Evolutionary conservation across 2,888 invertebrate species (phyloP).

Genomic region (Chymomyza amoena): DNA sequence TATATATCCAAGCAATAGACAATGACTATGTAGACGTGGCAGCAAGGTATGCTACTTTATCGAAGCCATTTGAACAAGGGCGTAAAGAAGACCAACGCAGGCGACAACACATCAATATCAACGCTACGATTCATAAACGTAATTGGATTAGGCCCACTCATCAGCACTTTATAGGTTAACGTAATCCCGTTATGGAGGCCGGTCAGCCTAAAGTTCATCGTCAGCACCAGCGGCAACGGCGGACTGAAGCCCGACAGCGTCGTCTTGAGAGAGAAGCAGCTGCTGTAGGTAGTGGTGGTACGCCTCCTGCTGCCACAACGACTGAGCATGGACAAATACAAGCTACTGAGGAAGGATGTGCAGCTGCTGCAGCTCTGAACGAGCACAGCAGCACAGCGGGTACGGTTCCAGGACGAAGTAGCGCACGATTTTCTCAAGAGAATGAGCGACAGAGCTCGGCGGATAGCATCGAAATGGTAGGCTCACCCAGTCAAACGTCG

Average conservation of each 20-base stretch:
- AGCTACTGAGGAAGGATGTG: constrained; percentile 45
- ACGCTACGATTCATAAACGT: background rate
- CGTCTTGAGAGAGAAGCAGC: constrained; percentile 70
- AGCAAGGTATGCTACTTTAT: background rate
- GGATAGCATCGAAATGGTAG: constrained; percentile 64
- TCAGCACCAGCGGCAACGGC: constrained; percentile 77
- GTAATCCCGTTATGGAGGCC: constrained; percentile 70
- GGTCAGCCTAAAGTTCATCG: constrained; percentile 78
- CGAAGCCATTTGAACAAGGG: constrained; percentile 4
- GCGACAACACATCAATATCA: constrained; percentile 2
- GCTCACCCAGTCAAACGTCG: constrained; percentile 63
- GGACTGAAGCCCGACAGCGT: constrained; percentile 75
- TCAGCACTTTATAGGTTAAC: constrained; percentile 1
- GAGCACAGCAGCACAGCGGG: constrained; percentile 32
- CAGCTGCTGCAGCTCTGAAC: constrained; percentile 46
- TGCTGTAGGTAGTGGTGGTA: constrained; percentile 42
- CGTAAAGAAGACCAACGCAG: constrained; percentile 10
- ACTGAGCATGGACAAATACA: constrained; percentile 15
- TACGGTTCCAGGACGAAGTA: constrained; percentile 50
- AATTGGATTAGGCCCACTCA: background rate
- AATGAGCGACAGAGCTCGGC: constrained; percentile 58
- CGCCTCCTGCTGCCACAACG: constrained; percentile 31
- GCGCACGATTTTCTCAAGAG: constrained; percentile 47
- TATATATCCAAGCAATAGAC: constrained; percentile 39
- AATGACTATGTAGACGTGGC: constrained; percentile 19